Percentiles rank a stretch among this genome's conserved stretches.
phyloP scores from a whole-genome alignment of 2,797 vertebrate genomes.

The Pseudochirops cupreus region DNA sequence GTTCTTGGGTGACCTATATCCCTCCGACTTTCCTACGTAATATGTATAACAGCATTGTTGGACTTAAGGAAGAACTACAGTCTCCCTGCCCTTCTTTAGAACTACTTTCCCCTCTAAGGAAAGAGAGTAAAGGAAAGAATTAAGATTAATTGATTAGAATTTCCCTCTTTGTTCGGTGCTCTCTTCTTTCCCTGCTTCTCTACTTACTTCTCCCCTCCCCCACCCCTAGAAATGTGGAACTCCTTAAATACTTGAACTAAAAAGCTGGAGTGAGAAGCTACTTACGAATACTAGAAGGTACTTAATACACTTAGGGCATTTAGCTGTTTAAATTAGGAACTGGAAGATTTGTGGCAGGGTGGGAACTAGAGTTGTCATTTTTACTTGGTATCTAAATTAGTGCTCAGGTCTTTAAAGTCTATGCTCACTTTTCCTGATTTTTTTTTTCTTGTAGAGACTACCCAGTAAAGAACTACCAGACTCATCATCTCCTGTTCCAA shows the following conservation, averaged over 20 bases:
- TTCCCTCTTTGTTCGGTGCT: slow-evolving; percentile 20
- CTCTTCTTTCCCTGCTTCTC: neutral
- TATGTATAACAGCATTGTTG: neutral
- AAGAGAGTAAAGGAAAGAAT: neutral
- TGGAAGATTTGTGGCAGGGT: slow-evolving; percentile 9
- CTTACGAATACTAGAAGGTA: slow-evolving; percentile 12
- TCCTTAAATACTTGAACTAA: neutral
- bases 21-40: slow-evolving; percentile 8
- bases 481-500: slow-evolving; percentile 94
- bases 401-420: slow-evolving; percentile 26
- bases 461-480: slow-evolving; percentile 98
- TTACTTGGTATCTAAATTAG: slow-evolving; percentile 13
- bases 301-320: neutral
- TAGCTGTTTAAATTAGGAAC: slow-evolving; percentile 1
- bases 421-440: slow-evolving; percentile 46
- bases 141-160: neutral
- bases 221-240: neutral
- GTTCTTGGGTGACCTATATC: neutral
- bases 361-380: neutral
- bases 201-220: slow-evolving; percentile 21
- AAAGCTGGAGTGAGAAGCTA: slow-evolving; percentile 1
- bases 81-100: slow-evolving; percentile 21
- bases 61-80: slow-evolving; percentile 7
- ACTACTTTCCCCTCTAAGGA: neutral
- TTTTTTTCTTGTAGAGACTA: slow-evolving; percentile 89